Evolutionary conservation across 2,888 invertebrate genomes (phyloP), one percentile per base, ranked within the genome.

Genomic region (Tineola bisselliella): DNA sequence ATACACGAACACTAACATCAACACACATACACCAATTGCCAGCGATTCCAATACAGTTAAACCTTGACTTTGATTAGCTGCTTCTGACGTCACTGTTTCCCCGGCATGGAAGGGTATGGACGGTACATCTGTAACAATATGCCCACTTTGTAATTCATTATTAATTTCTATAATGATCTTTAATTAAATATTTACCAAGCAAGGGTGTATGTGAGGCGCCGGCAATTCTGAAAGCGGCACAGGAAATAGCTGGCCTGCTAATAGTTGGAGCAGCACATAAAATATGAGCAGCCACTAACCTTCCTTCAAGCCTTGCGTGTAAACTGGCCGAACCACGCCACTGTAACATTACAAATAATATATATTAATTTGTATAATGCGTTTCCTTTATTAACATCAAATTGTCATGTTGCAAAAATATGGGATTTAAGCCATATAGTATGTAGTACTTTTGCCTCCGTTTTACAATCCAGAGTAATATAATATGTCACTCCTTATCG

Each of bases 241-340:
- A 96, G 0, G 94, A 94, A 0, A 93, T 90, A 67, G 92, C 92
- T 6, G 94, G 89, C 62, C 88, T 88, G 25, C 25, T 54, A 89
- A 71, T 2, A 79, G 72, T 44, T 11, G 79, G 74, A 10, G 89
- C 80, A 66, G 93, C 92, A 72, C 96, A 96, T 65, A 94, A 89
- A 62, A 96, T 88, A 68, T 93, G 92, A 0, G 92, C 93, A 19
- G 94, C 87, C 60, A 96, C 91, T 62, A 96, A 86, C 44, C 94
- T 90, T 6, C 96, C 96, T 71, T 94, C 92, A 76, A 95, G 90
- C 61, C 91, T 89, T 19, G 89, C 84, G 61, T 94, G 90, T 2
- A 94, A 84, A 56, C 91, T 90, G 8, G 91, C 75, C 67, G 94
- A 94, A 6, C 96, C 96, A 64, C 93, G 89, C 96, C 95, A 96